Base-by-base conservation (phyloP, 2,113 vertebrate species). In the Psittacus erithacus region DNA sequence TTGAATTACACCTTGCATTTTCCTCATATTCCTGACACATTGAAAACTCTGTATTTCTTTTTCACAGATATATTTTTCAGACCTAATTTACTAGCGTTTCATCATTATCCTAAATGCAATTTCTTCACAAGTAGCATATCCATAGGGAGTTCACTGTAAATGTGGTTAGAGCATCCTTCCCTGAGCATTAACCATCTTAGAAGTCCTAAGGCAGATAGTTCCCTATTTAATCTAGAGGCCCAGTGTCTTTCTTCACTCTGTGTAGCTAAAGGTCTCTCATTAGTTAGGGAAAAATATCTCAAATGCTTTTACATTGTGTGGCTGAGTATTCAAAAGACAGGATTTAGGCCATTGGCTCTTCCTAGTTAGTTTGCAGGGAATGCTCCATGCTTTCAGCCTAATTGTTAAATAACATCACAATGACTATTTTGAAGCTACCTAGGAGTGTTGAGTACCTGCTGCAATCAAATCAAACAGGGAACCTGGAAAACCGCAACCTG, bases 341-440 rank as follows among this genome's bases (percentile, higher is more conserved):
- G 68, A 88, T 64, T 92, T 86, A 86, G 75, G 47, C 73, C 44
- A 73, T 71, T 62, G 79, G 57, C 31, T 81, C 65, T 82, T 89
- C 92, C 86, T 62, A 82, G 60, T 70, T 90, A 90, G 70, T 63
- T 93, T 65, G 71, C 12, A 4, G 65, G 65, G 53, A 94, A 57
- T 2, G 0, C 33, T 52, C 90, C 62, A 59, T 35, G 49, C 57
- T 89, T 94, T 73, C 95, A 94, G 28, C 73, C 49, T 91, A 87
- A 89, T 84, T 84, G 39, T 91, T 92, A 49, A 92, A 84, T 59
- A 93, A 86, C 31, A 49, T 82, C 52, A 65, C 22, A 81, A 75
- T 31, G 11, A 88, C 75, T 86, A 91, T 95, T 94, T 93, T 83
- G 92, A 92, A 95, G 75, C 53, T 62, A 9, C 29, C 86, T 82